Percentiles rank a stretch among this genome's conserved stretches.
These are phyloP conservation scores for Galemys pyrenaicus DNA, from an alignment of 2,113 vertebrate genomes.

Conservation along the genomic window DNA sequence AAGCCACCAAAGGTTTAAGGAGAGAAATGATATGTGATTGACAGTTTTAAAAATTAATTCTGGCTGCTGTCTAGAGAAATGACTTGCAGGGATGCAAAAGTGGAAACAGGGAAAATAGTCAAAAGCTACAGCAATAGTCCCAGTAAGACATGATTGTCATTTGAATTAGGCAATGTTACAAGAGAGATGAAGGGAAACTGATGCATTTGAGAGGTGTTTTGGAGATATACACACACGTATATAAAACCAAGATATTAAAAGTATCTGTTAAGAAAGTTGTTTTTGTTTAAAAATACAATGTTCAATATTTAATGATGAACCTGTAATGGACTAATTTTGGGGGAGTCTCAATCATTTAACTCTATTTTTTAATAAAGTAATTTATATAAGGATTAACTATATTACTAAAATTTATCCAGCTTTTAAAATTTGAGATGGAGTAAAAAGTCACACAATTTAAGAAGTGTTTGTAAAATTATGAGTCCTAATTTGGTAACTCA, in stretches of 20 bases:
- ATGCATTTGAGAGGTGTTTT: not conserved
- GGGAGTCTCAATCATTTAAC: not conserved
- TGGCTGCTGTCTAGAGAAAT: not conserved
- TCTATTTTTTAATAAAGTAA: not conserved
- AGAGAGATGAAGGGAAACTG: not conserved
- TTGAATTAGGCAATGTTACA: not conserved
- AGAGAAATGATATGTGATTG: not conserved
- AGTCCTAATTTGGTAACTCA: slow-evolving; percentile 14
- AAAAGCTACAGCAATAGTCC: not conserved
- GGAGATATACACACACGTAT: not conserved
- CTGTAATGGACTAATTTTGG: slow-evolving; percentile 15
- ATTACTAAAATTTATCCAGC: not conserved
- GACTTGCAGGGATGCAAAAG: not conserved
- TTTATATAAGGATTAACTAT: too few species aligned
- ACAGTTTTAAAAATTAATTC: not conserved
- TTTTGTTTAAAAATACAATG: slow-evolving; percentile 20
- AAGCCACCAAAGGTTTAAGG: not conserved
- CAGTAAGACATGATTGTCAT: not conserved
- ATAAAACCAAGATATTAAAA: not conserved
- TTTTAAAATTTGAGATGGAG: slow-evolving; percentile 33
- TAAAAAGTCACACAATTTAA: slow-evolving; percentile 39
- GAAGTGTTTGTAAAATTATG: slow-evolving; percentile 1
- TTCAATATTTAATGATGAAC: slow-evolving; percentile 24
- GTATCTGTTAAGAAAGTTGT: not conserved
- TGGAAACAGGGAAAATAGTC: not conserved